Evolutionary conservation across 2,113 vertebrate species (phyloP).

Genomic region (Xyrauchen texanus): DNA sequence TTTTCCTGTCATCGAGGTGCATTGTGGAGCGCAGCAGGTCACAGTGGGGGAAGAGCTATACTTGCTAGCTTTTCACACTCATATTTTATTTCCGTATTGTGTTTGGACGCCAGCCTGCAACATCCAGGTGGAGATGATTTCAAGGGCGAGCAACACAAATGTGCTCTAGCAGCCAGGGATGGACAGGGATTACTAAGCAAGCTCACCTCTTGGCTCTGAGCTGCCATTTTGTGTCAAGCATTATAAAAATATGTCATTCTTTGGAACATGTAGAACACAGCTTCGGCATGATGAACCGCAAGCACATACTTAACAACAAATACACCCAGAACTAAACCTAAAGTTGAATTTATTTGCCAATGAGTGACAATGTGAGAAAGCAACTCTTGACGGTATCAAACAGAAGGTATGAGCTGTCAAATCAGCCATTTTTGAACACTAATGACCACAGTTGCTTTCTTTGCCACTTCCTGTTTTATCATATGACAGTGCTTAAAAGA

Average conservation of each 20-base stretch:
- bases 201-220: slow-evolving; percentile 42
- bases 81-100: slow-evolving; percentile 62
- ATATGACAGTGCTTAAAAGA: slow-evolving; percentile 11
- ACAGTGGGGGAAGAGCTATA: slow-evolving; percentile 45
- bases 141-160: slow-evolving; percentile 52
- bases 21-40: slow-evolving; percentile 45
- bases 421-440: slow-evolving; percentile 23
- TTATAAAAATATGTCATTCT: slow-evolving; percentile 36
- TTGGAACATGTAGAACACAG: slow-evolving; percentile 15
- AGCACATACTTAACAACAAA: background rate
- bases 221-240: slow-evolving; percentile 49
- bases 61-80: slow-evolving; percentile 48
- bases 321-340: background rate
- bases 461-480: slow-evolving; percentile 48
- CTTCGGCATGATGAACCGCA: background rate
- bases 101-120: slow-evolving; percentile 54
- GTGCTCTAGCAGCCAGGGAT: slow-evolving; percentile 45
- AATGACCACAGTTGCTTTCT: slow-evolving; percentile 18
- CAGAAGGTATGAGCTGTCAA: background rate
- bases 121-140: slow-evolving; percentile 64
- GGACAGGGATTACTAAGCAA: slow-evolving; percentile 51
- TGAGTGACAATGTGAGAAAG: background rate
- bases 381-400: background rate
- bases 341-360: background rate
- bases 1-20: slow-evolving; percentile 54